Evolutionary conservation across 2,888 invertebrate genomes (phyloP).

Genomic region (Parnassius glacialis): DNA sequence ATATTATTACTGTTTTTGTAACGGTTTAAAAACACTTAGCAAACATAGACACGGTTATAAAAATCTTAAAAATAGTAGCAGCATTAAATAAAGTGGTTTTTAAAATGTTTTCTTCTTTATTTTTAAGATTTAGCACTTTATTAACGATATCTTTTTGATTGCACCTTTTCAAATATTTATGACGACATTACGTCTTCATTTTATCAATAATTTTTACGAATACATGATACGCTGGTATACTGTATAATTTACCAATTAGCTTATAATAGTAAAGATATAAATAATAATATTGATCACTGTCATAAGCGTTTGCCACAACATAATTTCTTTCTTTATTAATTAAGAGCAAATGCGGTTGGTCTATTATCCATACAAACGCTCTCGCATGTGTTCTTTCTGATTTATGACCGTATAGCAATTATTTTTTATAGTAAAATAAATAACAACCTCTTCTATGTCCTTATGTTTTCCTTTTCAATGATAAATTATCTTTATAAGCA

Average conservation of each 20-base stretch:
- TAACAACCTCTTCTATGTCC: no score
- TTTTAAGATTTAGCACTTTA: constrained; percentile 16
- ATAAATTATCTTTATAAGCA: no score
- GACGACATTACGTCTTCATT: constrained; percentile 24
- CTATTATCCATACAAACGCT: no score
- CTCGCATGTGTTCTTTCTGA: no score
- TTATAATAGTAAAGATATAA: constrained; percentile 23
- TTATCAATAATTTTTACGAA: constrained; percentile 23
- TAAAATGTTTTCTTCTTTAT: not conserved
- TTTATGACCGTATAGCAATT: no score
- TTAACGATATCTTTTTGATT: not conserved
- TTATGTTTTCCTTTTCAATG: no score
- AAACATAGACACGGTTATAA: not conserved
- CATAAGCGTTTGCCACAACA: not conserved
- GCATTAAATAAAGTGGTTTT: constrained; percentile 9
- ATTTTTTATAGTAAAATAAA: no score
- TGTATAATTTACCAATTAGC: constrained; percentile 49
- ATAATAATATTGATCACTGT: constrained; percentile 28
- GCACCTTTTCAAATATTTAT: constrained; percentile 3
- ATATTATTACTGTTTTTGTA: not conserved
- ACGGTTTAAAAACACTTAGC: not conserved
- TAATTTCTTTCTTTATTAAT: not conserved
- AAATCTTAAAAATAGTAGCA: not conserved
- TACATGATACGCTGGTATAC: constrained; percentile 47
- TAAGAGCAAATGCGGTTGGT: no score